Evolutionary conservation across 2,888 invertebrate species (phyloP), one percentile per base, ranked within the genome.

Genomic region (Phyllotreta striolata): DNA sequence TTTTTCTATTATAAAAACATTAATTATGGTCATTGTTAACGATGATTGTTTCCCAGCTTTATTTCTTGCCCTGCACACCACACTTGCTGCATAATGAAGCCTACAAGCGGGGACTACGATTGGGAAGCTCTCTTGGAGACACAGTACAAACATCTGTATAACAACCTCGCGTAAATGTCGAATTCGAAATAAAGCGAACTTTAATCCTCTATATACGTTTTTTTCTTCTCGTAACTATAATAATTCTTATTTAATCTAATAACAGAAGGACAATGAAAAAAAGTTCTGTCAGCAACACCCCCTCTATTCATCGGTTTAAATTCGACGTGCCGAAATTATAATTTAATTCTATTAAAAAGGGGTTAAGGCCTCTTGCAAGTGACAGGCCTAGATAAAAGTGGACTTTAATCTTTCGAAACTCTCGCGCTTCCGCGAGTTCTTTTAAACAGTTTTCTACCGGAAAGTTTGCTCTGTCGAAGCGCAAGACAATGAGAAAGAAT

Each of bases 321-420:
- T 24, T 24, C 24, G 52, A 38, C 60, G 56, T 61, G 61, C 56
- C 40, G 9, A 62, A 64, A 57, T 65, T 58, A 58, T 57, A 65
- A 65, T 55, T 55, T 54, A 62, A 62, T 62, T 44, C 58, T 39
- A 46, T 61, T 37, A 44, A 66, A 64, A 70, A 63, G 63, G 68
- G 70, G 66, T 63, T 65, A 65, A 62, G 24, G 65, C 56, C 64
- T 58, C 62, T 68, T 68, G 70, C 59, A 58, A 49, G 49, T 70
- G 70, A 70, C 70, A 68, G 66, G 63, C 57, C 52, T 54, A 52
- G 63, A 69, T 67, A 69, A 69, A 67, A 59, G 61, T 65, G 66
- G 59, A 69, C 67, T 66, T 69, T 66, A 69, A 69, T 67, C 66
- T 57, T 60, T 57, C 24, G 24, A 37, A 63, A 67, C 49, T 63